phyloP scores from a whole-genome alignment of 1,140 invertebrate species.

The Tetragonula clypearis region DNA sequence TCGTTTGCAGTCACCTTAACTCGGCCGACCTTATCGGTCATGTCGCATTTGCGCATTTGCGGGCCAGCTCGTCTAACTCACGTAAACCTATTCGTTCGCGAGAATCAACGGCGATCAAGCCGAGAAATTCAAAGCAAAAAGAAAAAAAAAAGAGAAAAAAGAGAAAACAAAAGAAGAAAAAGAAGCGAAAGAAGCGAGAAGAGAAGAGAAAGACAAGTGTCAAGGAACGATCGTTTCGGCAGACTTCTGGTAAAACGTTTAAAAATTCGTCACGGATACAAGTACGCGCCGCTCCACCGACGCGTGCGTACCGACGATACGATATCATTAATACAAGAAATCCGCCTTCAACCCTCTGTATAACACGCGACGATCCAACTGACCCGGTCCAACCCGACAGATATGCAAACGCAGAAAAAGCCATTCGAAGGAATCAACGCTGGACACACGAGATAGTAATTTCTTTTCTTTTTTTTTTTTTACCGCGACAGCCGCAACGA shows the following conservation, averaged over 20 bases:
- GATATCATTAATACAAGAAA: constrained; percentile 13
- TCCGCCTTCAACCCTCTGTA: constrained; percentile 30
- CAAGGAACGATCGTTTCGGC: constrained; percentile 52
- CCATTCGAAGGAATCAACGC: constrained; percentile 10
- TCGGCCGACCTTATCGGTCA: background rate
- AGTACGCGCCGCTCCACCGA: background rate
- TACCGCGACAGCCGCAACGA: constrained; percentile 12
- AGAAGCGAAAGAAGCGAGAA: background rate
- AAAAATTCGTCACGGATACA: constrained; percentile 47
- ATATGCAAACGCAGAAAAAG: background rate
- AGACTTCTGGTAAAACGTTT: constrained; percentile 33
- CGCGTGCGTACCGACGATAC: background rate
- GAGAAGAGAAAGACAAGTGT: background rate
- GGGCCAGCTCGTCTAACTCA: constrained; percentile 73
- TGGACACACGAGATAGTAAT: constrained; percentile 30
- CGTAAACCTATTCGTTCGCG: constrained; percentile 48
- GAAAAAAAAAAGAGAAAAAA: background rate
- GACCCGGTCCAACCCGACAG: constrained; percentile 63
- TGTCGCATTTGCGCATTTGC: constrained; percentile 56
- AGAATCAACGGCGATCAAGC: constrained; percentile 4
- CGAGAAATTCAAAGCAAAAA: background rate
- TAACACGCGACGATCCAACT: constrained; percentile 52
- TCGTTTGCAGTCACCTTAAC: constrained; percentile 1
- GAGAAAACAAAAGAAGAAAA: background rate
- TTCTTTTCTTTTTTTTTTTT: no score